Conservation (phyloP, 2,888 invertebrate species). For the Microplitis deprimator region DNA sequence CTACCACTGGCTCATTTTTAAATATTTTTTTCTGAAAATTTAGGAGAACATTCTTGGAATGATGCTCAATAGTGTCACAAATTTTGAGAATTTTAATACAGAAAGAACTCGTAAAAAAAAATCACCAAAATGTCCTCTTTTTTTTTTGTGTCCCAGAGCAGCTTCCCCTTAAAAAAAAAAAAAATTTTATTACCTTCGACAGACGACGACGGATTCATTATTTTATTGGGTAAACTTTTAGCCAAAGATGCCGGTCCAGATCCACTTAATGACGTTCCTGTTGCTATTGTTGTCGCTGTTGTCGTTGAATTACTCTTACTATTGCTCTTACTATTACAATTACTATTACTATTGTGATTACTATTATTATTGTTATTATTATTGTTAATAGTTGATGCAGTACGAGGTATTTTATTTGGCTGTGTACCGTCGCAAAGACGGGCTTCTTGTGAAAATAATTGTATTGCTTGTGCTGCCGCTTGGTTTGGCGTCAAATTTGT, state of each 20-base stretch:
- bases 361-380: background rate
- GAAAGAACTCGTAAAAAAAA: too few relatives aligned
- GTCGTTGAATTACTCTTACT: background rate
- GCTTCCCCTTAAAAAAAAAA: too few relatives aligned
- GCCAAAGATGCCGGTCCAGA: slow-evolving; percentile 67
- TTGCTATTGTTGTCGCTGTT: slow-evolving; percentile 71
- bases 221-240: slow-evolving; percentile 68
- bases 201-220: slow-evolving; percentile 68
- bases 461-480: slow-evolving; percentile 91
- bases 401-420: slow-evolving; percentile 80
- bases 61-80: too few relatives aligned
- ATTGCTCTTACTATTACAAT: background rate
- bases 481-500: slow-evolving; percentile 87
- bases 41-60: too few relatives aligned
- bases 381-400: background rate
- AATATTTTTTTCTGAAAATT: too few relatives aligned
- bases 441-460: slow-evolving; percentile 88
- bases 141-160: too few relatives aligned
- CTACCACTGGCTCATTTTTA: too few relatives aligned
- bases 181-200: slow-evolving; percentile 63
- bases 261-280: slow-evolving; percentile 72
- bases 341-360: background rate
- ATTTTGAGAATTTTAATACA: too few relatives aligned
- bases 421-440: slow-evolving; percentile 83
- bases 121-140: too few relatives aligned